Evolutionary conservation across 1,140 invertebrate genomes (phyloP), one percentile per base, ranked within the genome.

Genomic region (Lerema accius): DNA sequence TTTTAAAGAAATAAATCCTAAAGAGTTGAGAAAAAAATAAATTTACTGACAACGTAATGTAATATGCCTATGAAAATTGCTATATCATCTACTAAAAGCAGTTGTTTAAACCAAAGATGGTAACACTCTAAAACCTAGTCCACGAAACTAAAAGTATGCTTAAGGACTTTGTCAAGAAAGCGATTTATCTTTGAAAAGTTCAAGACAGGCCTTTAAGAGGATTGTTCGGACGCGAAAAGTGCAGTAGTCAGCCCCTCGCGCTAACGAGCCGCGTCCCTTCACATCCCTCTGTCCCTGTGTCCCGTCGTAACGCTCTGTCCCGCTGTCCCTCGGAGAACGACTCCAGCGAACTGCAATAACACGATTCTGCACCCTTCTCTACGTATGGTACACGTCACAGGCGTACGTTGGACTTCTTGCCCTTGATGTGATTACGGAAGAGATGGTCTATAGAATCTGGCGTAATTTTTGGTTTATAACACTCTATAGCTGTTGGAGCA

Each of bases 271-370:
- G 73, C 76, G 73, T 70, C 64, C 69, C 70, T 60, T 65, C 23
- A 16, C 7, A 56, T 63, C 53, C 65, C 65, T 61, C 67, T 56
- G 53, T 64, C 71, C 67, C 63, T 67, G 59, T 65, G 61, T 55
- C 56, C 64, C 62, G 53, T 23, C 19, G 19, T 23, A 5, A 23
- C 19, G 19, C 19, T n/a, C n/a, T 23, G 19, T 23, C 56, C 65
- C 62, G 53, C 65, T 42, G 53, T 66, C 71, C 69, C 65, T 70
- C 71, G 69, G 72, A 77, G 78, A 59, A 82, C 82, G 85, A 61
- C 83, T 81, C 81, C 82, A 86, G 65, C 84, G 81, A 81, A 69
- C 80, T 89, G 86, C 86, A 89, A 86, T 89, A 87, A 89, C 82
- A 86, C 83, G 86, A 89, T 89, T 85, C 71, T 79, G 74, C 75